phyloP scores from a whole-genome alignment of 2,797 vertebrate species.

The Falco peregrinus region DNA sequence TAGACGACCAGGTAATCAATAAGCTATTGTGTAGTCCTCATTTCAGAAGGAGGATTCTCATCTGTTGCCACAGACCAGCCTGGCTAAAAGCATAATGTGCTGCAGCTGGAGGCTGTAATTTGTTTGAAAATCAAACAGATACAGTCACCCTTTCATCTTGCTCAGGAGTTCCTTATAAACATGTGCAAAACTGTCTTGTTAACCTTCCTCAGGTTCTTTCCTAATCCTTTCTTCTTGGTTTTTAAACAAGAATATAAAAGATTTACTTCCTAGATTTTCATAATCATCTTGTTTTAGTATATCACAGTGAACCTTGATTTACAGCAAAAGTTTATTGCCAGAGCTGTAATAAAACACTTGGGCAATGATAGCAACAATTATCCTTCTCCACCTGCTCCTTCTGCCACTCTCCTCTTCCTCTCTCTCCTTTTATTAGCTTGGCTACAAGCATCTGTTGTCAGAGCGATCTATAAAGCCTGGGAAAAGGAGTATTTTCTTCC shows the following conservation, averaged over 20 bases:
- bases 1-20: neutral
- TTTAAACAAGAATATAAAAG: neutral
- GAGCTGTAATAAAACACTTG: neutral
- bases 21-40: neutral
- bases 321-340: neutral
- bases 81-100: neutral
- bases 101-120: constrained; percentile 9
- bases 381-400: neutral
- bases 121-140: constrained; percentile 17
- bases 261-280: neutral
- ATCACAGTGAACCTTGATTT: neutral
- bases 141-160: neutral
- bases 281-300: neutral
- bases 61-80: neutral
- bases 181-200: neutral
- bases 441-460: neutral
- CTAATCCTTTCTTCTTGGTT: neutral
- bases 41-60: neutral
- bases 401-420: neutral
- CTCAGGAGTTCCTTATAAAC: neutral
- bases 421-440: neutral
- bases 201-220: constrained; percentile 4
- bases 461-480: neutral
- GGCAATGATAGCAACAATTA: neutral
- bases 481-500: neutral